Evolutionary conservation across 2,113 vertebrate genomes (phyloP), one percentile per base, ranked within the genome.

Genomic region (Lepus europaeus): DNA sequence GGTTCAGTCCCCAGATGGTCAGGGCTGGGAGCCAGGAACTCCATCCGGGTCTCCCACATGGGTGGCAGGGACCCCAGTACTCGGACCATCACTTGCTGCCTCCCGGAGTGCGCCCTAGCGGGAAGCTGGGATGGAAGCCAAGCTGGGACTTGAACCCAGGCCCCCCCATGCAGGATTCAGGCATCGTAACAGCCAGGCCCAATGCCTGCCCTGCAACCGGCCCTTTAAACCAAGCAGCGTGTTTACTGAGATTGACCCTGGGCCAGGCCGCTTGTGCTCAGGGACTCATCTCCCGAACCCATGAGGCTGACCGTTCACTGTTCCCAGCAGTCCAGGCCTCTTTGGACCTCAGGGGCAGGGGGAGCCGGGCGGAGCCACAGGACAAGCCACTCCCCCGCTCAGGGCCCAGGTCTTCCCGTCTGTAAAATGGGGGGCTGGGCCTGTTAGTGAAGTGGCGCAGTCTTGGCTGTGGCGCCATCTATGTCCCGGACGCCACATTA

Each of bases 241-340:
- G 12, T 36, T 76, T 36, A 7, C 1, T 2, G 74, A 70, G 59
- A 10, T n/a, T 77, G 61, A 29, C 5, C 0, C 10, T 2, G 39
- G 9, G 70, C 74, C 22, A 39, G 51, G 39, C 1, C 0, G 23
- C 90, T 45, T 20, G 36, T 19, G 1, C 16, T 16, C 61, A 36
- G 25, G 79, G 1, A 31, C 10, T 69, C 23, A 25, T n/a, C 31
- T 2, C 23, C 4, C 17, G 25, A 12, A 27, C 4, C 9, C 5
- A 5, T 13, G 27, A 72, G 45, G 81, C 36, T 4, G 8, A 13
- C 10, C 16, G 3, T 36, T 31, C 22, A 77, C n/a, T 61, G 84
- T 61, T 31, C 36, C 74, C 33, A 27, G 36, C 29, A 2, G 51
- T 64, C 19, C 25, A 68, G 51, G 5, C 23, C 31, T 66, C 31